Percentiles rank a stretch among this genome's conserved stretches.
Evolutionary conservation across 1,140 invertebrate species (phyloP).

Genomic region (Hyles vespertilio): DNA sequence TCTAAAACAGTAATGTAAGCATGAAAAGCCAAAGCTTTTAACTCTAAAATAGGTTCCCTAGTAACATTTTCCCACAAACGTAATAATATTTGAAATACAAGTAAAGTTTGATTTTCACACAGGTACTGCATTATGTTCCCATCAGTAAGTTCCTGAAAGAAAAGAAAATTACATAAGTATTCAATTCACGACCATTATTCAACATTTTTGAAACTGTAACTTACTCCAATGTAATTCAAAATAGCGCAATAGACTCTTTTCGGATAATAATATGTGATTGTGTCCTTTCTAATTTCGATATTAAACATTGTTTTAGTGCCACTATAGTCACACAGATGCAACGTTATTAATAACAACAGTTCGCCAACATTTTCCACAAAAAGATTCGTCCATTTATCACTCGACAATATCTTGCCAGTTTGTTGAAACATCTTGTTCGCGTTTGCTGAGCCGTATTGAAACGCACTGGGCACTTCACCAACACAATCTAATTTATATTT

Average conservation of each 20-base stretch:
- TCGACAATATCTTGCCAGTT: conserved; percentile 40
- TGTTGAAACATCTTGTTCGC: conserved; percentile 46
- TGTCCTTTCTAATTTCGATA: conserved; percentile 26
- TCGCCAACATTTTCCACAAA: conserved; percentile 57
- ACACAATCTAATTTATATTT: conserved; percentile 39
- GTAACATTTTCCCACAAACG: conserved; percentile 53
- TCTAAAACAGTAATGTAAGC: conserved; percentile 52
- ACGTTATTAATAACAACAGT: conserved; percentile 39
- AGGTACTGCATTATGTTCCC: conserved; percentile 55
- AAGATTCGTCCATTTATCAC: conserved; percentile 50
- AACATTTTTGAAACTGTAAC: conserved; percentile 14
- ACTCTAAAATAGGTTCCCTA: conserved; percentile 45
- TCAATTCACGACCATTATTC: too few relatives aligned
- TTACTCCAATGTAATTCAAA: conserved; percentile 60
- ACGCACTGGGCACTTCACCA: not conserved
- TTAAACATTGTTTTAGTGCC: conserved; percentile 34
- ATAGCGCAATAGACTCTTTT: conserved; percentile 50
- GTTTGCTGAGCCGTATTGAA: conserved; percentile 21
- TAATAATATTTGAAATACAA: conserved; percentile 52
- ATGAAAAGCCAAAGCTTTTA: conserved; percentile 42
- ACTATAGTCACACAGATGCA: conserved; percentile 36
- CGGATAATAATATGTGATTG: conserved; percentile 37
- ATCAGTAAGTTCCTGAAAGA: conserved; percentile 54
- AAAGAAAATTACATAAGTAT: conserved; percentile 5
- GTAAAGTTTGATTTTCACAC: conserved; percentile 56